Percentiles rank a stretch among this genome's conserved stretches.
phyloP scores from a whole-genome alignment of 1,140 invertebrate species.

The Diabrotica undecimpunctata region DNA sequence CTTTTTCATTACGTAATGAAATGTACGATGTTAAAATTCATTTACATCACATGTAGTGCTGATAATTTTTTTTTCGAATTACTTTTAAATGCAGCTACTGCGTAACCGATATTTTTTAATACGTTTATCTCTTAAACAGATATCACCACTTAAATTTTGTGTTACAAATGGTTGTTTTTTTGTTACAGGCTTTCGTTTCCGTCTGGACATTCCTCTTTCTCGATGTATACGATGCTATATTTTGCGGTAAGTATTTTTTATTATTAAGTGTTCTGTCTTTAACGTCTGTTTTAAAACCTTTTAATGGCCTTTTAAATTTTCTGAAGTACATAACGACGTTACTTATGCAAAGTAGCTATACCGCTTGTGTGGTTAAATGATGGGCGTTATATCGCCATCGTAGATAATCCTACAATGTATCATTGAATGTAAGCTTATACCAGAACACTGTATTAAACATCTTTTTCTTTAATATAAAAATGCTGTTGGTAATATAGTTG shows the following conservation, averaged over 20 bases:
- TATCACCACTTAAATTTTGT: neutral
- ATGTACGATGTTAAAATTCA: too few relatives aligned
- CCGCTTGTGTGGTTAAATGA: neutral
- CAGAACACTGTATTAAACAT: too few relatives aligned
- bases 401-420: too few relatives aligned
- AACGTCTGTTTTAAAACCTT: neutral
- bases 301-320: neutral
- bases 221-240: constrained; percentile 76
- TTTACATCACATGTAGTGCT: too few relatives aligned
- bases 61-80: too few relatives aligned
- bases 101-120: too few relatives aligned
- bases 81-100: too few relatives aligned
- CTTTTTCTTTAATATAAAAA: too few relatives aligned
- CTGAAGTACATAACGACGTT: neutral
- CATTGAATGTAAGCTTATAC: too few relatives aligned
- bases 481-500: too few relatives aligned
- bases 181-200: constrained; percentile 71
- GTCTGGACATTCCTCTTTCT: constrained; percentile 78
- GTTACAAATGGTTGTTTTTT: constrained; percentile 23
- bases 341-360: neutral
- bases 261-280: neutral
- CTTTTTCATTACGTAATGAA: too few relatives aligned
- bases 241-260: constrained; percentile 63
- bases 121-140: neutral
- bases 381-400: neutral